A percentile compares a stretch with the other conserved stretches of the same genome.
These are phyloP conservation scores for Avahi laniger DNA, from an alignment of 2,797 vertebrate species.

Conservation along the genomic window DNA sequence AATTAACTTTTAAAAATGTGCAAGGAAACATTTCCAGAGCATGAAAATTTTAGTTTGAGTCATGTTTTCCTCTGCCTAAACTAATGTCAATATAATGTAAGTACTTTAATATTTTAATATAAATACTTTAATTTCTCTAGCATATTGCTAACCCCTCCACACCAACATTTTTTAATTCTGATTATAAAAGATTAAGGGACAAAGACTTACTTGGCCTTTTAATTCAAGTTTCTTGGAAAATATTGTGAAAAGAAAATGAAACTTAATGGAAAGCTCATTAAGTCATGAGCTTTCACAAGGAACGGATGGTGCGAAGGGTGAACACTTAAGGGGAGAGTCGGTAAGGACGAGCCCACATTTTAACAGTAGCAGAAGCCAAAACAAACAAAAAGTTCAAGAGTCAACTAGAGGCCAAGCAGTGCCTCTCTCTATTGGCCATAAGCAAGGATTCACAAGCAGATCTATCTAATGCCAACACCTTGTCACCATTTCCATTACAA, in stretches of 20 bases:
- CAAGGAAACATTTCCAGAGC: slow-evolving; percentile 47
- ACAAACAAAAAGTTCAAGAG: background rate
- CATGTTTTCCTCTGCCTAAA: slow-evolving; percentile 42
- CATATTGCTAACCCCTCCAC: slow-evolving; percentile 47
- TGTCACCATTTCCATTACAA: background rate
- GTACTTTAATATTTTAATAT: slow-evolving; percentile 38
- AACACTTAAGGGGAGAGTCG: background rate
- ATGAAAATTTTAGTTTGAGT: slow-evolving; percentile 42
- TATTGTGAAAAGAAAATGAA: background rate
- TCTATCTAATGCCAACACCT: background rate
- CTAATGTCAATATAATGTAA: slow-evolving; percentile 59
- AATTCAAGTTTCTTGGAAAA: slow-evolving; percentile 18
- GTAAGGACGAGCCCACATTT: background rate
- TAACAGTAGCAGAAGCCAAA: background rate
- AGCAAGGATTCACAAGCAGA: background rate
- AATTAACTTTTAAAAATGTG: slow-evolving; percentile 69
- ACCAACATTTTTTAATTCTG: slow-evolving; percentile 22
- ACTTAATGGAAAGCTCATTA: too few relatives aligned
- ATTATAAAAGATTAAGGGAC: slow-evolving; percentile 29
- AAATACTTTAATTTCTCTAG: slow-evolving; percentile 61
- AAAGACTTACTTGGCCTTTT: slow-evolving; percentile 14
- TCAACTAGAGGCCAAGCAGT: background rate
- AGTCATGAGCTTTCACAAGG: background rate
- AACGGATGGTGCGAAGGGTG: background rate
- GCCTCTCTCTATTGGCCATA: background rate